Percentiles rank a stretch among this genome's conserved stretches.
Evolutionary conservation across 2,888 invertebrate genomes (phyloP).

Genomic region (Ophion obscuratus): DNA sequence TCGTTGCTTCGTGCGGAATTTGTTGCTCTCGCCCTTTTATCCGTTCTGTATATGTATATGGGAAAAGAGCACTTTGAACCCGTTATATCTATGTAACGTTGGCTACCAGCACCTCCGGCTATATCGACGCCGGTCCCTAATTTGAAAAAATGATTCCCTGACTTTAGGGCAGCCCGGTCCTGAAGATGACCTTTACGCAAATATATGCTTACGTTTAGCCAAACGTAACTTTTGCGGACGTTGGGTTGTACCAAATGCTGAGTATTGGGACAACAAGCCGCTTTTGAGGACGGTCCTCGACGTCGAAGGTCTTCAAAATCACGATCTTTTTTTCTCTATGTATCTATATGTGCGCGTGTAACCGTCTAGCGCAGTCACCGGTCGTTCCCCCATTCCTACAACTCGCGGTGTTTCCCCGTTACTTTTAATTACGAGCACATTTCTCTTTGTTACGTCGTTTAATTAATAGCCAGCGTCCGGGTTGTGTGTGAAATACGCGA

Average conservation of each 20-base stretch:
- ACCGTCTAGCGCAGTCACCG: constrained; percentile 26
- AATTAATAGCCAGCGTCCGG: constrained; percentile 62
- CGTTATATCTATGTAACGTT: background rate
- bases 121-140: background rate
- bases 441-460: constrained; percentile 68
- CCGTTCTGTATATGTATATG: constrained; percentile 1
- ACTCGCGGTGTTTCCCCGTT: constrained; percentile 51
- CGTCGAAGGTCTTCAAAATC: background rate
- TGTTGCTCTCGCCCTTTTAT: constrained; percentile 25
- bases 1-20: constrained; percentile 30
- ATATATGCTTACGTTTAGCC: too few species aligned
- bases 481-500: constrained; percentile 41
- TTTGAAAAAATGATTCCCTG: background rate
- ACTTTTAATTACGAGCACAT: constrained; percentile 69
- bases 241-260: background rate
- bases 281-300: background rate
- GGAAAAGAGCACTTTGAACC: background rate
- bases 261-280: background rate
- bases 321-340: background rate
- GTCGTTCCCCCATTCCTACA: constrained; percentile 15
- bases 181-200: background rate
- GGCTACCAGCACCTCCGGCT: background rate
- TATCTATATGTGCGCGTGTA: background rate
- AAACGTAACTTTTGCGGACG: background rate
- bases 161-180: background rate